A percentile compares a stretch with the other conserved stretches of the same genome.
Conservation (phyloP, 2,113 vertebrate genomes). For the Trinectes maculatus region DNA sequence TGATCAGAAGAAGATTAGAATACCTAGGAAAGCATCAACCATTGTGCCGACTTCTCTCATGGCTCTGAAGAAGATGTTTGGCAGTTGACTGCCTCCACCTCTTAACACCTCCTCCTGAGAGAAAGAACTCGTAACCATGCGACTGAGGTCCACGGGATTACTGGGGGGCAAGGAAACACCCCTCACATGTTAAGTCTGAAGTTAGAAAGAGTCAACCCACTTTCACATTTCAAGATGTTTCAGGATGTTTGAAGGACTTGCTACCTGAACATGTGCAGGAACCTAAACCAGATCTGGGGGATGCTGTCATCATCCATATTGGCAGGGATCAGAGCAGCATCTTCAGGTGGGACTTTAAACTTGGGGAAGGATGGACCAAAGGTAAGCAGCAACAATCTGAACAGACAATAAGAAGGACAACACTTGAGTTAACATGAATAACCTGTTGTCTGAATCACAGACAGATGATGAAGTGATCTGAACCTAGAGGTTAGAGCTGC, state of each 20-base stretch:
- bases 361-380: constrained; percentile 91
- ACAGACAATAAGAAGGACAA: not conserved
- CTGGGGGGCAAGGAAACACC: constrained; percentile 4
- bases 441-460: not conserved
- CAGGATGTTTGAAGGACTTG: too few relatives aligned
- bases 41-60: constrained; percentile 92
- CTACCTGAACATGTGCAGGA: constrained; percentile 95
- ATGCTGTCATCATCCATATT: constrained; percentile 92
- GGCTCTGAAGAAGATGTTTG: constrained; percentile 84
- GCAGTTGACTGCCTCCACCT: constrained; percentile 68
- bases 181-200: too few relatives aligned
- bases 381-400: constrained; percentile 88
- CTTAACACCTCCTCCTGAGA: constrained; percentile 89
- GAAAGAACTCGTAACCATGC: constrained; percentile 55
- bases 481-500: constrained; percentile 92
- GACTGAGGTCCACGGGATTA: constrained; percentile 41
- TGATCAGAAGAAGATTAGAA: too few relatives aligned
- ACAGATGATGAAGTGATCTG: not conserved
- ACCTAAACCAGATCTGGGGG: constrained; percentile 94
- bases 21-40: constrained; percentile 95
- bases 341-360: constrained; percentile 92
- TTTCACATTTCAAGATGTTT: too few relatives aligned
- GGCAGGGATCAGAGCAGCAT: constrained; percentile 88
- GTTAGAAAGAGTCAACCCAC: too few relatives aligned
- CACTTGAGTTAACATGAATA: not conserved